phyloP scores from a whole-genome alignment of 2,888 invertebrate species.

The Hemithea aestivaria region DNA sequence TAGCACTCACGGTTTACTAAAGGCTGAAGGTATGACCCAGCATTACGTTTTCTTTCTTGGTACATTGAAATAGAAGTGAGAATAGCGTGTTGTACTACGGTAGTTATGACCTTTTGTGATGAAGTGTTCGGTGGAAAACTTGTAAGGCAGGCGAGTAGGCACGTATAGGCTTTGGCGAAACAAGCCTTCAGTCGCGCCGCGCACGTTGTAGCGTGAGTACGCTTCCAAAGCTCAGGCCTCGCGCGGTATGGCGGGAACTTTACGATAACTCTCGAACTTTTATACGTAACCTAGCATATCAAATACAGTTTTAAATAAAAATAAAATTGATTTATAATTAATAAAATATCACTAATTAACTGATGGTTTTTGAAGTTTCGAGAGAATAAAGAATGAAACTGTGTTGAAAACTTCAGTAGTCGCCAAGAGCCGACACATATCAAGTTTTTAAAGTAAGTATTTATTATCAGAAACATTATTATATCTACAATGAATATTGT shows the following conservation, averaged over 20 bases:
- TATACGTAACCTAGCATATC: conserved; percentile 32
- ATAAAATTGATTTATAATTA: not conserved
- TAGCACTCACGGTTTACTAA: conserved; percentile 11
- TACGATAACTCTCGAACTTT: conserved; percentile 57
- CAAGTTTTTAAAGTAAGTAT: not conserved
- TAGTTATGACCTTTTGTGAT: conserved; percentile 30
- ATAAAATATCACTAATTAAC: too few relatives aligned
- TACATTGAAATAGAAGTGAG: not conserved
- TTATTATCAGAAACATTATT: too few relatives aligned
- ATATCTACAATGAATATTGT: too few relatives aligned
- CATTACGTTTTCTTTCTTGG: not conserved
- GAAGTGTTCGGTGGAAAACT: conserved; percentile 50
- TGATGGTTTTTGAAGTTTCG: conserved; percentile 3
- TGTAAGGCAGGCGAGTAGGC: conserved; percentile 67
- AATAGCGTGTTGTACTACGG: not conserved
- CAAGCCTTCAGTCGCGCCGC: conserved; percentile 68
- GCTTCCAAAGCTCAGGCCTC: conserved; percentile 36
- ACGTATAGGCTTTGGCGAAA: conserved; percentile 59
- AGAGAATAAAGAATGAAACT: not conserved
- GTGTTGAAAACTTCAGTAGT: too few relatives aligned
- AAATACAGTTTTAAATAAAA: not conserved
- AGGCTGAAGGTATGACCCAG: conserved; percentile 1
- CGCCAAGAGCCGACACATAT: too few relatives aligned
- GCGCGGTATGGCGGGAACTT: conserved; percentile 65
- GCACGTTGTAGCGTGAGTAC: conserved; percentile 62